These are phyloP conservation scores for Serripes groenlandicus DNA, from an alignment of 2,888 invertebrate species.

Conservation along the genomic window DNA sequence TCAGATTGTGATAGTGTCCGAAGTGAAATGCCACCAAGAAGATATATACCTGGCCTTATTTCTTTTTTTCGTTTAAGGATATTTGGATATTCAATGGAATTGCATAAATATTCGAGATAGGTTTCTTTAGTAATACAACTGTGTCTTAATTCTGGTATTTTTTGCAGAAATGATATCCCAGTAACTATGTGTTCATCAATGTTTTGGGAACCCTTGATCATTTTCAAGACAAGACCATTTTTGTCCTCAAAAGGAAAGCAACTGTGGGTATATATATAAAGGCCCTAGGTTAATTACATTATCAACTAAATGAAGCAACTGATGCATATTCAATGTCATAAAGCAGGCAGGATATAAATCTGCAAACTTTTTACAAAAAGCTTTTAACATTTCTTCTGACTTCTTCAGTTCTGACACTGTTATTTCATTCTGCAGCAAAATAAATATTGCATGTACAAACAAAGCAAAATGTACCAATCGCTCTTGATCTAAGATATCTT, in stretches of 20 bases:
- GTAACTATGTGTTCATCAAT: conserved; percentile 62
- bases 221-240: conserved; percentile 58
- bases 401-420: conserved; percentile 13
- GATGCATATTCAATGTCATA: conserved; percentile 63
- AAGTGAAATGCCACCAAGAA: conserved; percentile 42
- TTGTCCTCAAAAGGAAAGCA: conserved; percentile 67
- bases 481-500: conserved; percentile 36
- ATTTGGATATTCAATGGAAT: conserved; percentile 46
- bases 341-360: conserved; percentile 37
- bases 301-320: conserved; percentile 62
- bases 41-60: conserved; percentile 29
- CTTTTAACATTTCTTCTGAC: conserved; percentile 38
- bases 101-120: conserved; percentile 40
- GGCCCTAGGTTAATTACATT: conserved; percentile 59
- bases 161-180: conserved; percentile 63
- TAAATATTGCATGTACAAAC: conserved; percentile 49
- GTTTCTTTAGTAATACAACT: conserved; percentile 39
- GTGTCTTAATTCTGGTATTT: conserved; percentile 59
- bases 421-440: conserved; percentile 31
- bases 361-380: conserved; percentile 34
- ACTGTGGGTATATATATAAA: conserved; percentile 57
- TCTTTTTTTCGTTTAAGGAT: conserved; percentile 34
- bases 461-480: conserved; percentile 50
- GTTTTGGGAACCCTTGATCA: conserved; percentile 58
- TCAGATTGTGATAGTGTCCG: conserved; percentile 35